phyloP scores from a whole-genome alignment of 2,888 invertebrate species.

The Hirtodrosophila trivittata region DNA sequence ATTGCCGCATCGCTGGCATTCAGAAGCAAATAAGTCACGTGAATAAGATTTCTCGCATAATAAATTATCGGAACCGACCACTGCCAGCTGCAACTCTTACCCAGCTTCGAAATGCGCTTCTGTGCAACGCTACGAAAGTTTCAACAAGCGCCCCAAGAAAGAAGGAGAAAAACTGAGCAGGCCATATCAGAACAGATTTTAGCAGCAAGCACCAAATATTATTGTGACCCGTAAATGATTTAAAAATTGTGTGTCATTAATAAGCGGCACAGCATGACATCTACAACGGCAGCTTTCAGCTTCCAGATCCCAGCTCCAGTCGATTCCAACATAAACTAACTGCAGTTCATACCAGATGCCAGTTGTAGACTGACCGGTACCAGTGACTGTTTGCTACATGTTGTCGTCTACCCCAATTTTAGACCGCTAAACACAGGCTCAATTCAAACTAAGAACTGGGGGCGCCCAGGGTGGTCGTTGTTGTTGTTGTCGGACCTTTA shows the following conservation, averaged over 20 bases:
- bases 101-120: slow-evolving; percentile 74
- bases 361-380: slow-evolving; percentile 63
- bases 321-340: not conserved
- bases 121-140: slow-evolving; percentile 65
- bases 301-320: not conserved
- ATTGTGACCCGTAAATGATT: slow-evolving; percentile 82
- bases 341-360: slow-evolving; percentile 30
- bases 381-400: slow-evolving; percentile 55
- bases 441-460: slow-evolving; percentile 24
- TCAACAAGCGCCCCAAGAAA: slow-evolving; percentile 8
- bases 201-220: slow-evolving; percentile 40
- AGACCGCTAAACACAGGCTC: slow-evolving; percentile 13
- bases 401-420: slow-evolving; percentile 19
- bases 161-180: slow-evolving; percentile 7
- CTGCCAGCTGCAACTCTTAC: slow-evolving; percentile 20
- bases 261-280: slow-evolving; percentile 73
- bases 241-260: slow-evolving; percentile 81
- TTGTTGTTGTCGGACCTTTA: not conserved
- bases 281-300: slow-evolving; percentile 18
- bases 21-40: slow-evolving; percentile 83
- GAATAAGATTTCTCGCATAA: slow-evolving; percentile 82
- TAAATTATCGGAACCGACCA: slow-evolving; percentile 78
- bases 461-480: slow-evolving; percentile 66
- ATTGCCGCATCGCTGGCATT: slow-evolving; percentile 54
- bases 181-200: slow-evolving; percentile 22